Conservation (phyloP, 2,113 vertebrate genomes). For the Thermophis baileyi region DNA sequence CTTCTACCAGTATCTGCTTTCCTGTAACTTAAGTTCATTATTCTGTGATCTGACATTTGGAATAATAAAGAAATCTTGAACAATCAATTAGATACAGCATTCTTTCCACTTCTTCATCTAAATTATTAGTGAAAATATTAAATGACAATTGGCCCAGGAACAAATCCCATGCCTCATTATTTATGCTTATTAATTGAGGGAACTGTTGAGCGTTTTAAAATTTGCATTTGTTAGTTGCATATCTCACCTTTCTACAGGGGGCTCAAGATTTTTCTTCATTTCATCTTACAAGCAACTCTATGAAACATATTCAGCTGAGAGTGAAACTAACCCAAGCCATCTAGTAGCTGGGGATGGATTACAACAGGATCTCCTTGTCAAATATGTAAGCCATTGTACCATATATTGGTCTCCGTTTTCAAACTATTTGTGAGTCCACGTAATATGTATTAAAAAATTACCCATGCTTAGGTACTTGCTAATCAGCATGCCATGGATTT, state of each 20-base stretch:
- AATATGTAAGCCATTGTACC: not conserved
- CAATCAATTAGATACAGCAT: not conserved
- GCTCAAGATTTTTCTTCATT: not conserved
- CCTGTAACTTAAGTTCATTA: not conserved
- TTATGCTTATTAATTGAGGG: not conserved
- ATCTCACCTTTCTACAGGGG: not conserved
- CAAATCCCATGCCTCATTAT: not conserved
- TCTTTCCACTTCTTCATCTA: not conserved
- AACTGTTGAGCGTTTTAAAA: not conserved
- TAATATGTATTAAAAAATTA: not conserved
- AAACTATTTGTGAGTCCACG: not conserved
- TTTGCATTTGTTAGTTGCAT: not conserved
- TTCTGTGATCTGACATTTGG: not conserved
- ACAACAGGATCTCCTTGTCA: not conserved
- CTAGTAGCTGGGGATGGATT: not conserved
- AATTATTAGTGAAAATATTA: not conserved
- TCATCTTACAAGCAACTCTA: not conserved
- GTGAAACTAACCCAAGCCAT: not conserved
- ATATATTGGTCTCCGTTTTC: not conserved
- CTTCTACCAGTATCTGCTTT: not conserved
- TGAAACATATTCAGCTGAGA: not conserved
- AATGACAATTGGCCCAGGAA: not conserved
- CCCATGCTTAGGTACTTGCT: not conserved
- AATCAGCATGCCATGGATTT: not conserved
- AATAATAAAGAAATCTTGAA: not conserved